Base-by-base conservation (phyloP, 1,140 invertebrate genomes). In the Acromyrmex echinatior region DNA sequence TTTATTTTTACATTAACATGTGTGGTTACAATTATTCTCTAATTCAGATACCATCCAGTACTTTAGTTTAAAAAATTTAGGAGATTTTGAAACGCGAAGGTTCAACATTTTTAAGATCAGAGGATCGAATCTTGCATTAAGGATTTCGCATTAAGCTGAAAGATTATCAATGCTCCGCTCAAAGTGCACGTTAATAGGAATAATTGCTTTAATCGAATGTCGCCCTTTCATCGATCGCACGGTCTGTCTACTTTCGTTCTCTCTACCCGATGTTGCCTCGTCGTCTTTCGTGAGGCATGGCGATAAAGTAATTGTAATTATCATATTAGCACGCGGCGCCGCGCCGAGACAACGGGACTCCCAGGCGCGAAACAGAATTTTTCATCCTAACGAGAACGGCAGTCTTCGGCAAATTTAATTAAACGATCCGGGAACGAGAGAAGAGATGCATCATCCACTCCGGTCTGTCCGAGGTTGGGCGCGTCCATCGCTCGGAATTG, bases 271-370 rank as follows among this genome's bases (percentile, higher is more conserved):
- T 39, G 60, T 45, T 31, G 3, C 5, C 9, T 71, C 14, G 31
- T n/a, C 39, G 70, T 7, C 56, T 18, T 76, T 60, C 25, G n/a
- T 39, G 62, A 58, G 49, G 45, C 62, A 77, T 73, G 58, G 58
- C 77, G 81, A 91, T 90, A 88, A 86, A 91, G 78, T 88, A 89
- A 91, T 91, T 91, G 91, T 87, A 91, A 91, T 91, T 91, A 91
- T 91, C 90, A 77, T 86, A 90, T 90, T 90, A 90, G 58, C 88
- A 21, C 5, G 56, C 9, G 18, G 21, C 71, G 60, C 62, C 45
- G 71, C 71, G 51, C 39, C 45, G 80, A 76, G 73, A 63, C 62
- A 62, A 45, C 84, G 28, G 9, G 18, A 51, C 28, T 28, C n/a
- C 39, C 60, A 66, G 79, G 39, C 86, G 74, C 51, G 87, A 81